Base-by-base conservation (phyloP, 2,797 vertebrate genomes). In the Poeciliopsis paucimaculata region DNA sequence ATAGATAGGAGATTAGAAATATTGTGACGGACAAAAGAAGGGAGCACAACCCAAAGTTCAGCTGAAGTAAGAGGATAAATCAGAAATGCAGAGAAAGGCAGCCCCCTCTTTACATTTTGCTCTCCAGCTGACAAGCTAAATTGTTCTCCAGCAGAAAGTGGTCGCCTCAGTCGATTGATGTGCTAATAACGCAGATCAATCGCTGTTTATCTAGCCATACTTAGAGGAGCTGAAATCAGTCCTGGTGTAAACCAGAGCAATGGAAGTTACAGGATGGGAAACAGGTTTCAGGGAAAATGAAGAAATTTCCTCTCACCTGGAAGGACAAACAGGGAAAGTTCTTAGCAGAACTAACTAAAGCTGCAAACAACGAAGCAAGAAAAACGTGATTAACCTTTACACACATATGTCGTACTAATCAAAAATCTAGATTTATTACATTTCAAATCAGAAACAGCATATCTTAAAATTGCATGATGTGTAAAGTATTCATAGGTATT, bases 121-220 rank as follows among this genome's bases (percentile, higher is more conserved):
- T 90, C 90, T 90, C 87, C 80, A 82, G 81, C 75, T 7, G 73
- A 77, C 76, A 71, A 55, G 82, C 71, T 84, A 90, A 90, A 91
- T 75, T 87, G 91, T 89, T 88, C 86, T 85, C 72, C 28, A 10
- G 72, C 81, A 49, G 86, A 78, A 83, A 45, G 13, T 43, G 53
- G 78, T 76, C 39, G 45, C 84, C 77, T 86, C 80, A 78, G 47
- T 85, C 84, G 80, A 78, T 79, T 81, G 80, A 86, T 91, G 88
- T 86, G 90, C 85, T 87, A 89, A 93, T 82, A 75, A 72, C 16
- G 49, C 64, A 66, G 82, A 90, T 93, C 88, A 86, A 68, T 82
- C 92, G 88, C 88, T 93, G 90, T 95, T 95, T 92, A 86, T 90
- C 82, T 77, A 82, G 72, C 86, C 81, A 92, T 91, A 90, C 86